phyloP scores from a whole-genome alignment of 2,888 invertebrate species.

The Sarcophaga rosellei region DNA sequence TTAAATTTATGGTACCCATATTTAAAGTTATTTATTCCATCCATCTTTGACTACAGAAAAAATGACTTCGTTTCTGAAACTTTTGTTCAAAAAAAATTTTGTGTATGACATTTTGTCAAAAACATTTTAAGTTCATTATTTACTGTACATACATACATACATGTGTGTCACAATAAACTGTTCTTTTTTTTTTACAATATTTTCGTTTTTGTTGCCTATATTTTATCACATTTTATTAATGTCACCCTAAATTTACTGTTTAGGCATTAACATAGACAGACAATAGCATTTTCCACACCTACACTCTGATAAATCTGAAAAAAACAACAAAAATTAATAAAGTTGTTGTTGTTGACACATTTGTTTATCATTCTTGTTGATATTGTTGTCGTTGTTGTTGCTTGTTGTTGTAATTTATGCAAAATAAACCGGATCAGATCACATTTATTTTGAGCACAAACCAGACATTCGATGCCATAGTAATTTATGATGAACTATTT shows the following conservation, averaged over 20 bases:
- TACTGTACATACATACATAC: too few species aligned
- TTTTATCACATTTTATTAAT: background rate
- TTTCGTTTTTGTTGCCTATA: background rate
- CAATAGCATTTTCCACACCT: constrained; percentile 35
- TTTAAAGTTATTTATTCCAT: too few species aligned
- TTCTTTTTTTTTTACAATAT: background rate
- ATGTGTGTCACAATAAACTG: constrained; percentile 8
- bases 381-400: background rate
- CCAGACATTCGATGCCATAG: constrained; percentile 22
- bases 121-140: constrained; percentile 6
- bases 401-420: too few species aligned
- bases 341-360: constrained; percentile 25
- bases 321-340: constrained; percentile 29
- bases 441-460: background rate
- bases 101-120: constrained; percentile 35
- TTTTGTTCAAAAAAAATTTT: too few species aligned
- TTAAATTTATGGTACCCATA: too few species aligned
- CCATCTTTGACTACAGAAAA: too few species aligned
- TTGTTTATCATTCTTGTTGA: background rate
- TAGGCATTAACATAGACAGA: constrained; percentile 2
- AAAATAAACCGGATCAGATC: background rate
- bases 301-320: constrained; percentile 5
- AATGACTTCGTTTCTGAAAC: too few species aligned
- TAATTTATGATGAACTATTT: constrained; percentile 22
- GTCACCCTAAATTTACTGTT: constrained; percentile 22